Percentiles rank a stretch among this genome's conserved stretches.
phyloP scores from a whole-genome alignment of 2,797 vertebrate genomes.

The Sebastes kiyomatsui region DNA sequence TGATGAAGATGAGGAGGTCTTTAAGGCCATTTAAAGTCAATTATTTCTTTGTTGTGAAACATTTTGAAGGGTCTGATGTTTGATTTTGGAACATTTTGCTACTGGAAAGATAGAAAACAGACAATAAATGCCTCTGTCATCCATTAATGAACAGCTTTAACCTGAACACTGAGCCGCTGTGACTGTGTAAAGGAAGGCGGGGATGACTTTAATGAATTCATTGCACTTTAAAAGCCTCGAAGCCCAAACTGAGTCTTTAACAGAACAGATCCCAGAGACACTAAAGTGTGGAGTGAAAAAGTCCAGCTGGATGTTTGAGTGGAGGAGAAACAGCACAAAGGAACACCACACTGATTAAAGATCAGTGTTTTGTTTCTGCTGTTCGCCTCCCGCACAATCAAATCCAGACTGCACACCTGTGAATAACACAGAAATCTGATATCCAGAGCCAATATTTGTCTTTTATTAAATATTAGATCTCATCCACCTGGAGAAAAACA shows the following conservation, averaged over 20 bases:
- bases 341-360: background rate
- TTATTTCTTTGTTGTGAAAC: background rate
- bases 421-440: slow-evolving; percentile 12
- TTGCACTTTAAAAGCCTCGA: background rate
- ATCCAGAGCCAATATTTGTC: background rate
- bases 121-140: background rate
- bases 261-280: background rate
- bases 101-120: background rate
- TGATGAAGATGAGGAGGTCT: background rate
- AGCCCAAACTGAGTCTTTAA: background rate
- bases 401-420: slow-evolving; percentile 43
- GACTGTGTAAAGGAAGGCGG: background rate
- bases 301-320: background rate
- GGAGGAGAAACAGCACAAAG: background rate
- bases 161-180: background rate
- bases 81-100: background rate
- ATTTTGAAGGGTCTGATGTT: background rate
- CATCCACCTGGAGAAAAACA: background rate
- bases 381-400: background rate
- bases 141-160: background rate
- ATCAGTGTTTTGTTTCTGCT: slow-evolving; percentile 10
- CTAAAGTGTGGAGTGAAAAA: background rate
- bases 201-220: background rate
- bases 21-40: background rate
- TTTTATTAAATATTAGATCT: slow-evolving; percentile 14